These are phyloP conservation scores for Salminus brasiliensis DNA, from an alignment of 2,113 vertebrate genomes.

Conservation along the genomic window DNA sequence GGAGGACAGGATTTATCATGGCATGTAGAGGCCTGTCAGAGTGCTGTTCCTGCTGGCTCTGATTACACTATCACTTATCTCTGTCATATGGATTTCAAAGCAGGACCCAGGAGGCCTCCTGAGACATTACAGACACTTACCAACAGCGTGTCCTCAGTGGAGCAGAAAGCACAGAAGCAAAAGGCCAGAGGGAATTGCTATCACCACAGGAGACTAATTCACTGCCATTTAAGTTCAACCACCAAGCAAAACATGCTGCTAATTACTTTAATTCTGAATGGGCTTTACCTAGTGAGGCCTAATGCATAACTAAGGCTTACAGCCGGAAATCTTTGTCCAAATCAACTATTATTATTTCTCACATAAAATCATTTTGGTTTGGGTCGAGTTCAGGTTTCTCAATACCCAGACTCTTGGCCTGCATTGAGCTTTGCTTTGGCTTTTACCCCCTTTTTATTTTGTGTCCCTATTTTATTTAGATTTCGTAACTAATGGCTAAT, in stretches of 20 bases:
- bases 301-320: not conserved
- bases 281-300: not conserved
- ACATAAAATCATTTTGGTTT: not conserved
- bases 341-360: too few relatives aligned
- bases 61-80: conserved; percentile 37
- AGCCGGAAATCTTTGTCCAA: not conserved
- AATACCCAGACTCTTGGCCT: too few relatives aligned
- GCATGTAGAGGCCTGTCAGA: conserved; percentile 27
- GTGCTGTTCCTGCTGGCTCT: conserved; percentile 16
- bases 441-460: too few relatives aligned
- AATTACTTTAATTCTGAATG: conserved; percentile 1
- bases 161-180: not conserved
- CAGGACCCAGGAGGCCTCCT: conserved; percentile 21
- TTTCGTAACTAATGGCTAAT: too few relatives aligned
- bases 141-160: not conserved
- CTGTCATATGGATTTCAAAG: conserved; percentile 17
- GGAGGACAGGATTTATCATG: conserved; percentile 30
- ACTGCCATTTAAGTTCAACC: conserved; percentile 1
- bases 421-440: too few relatives aligned
- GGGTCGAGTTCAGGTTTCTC: not conserved
- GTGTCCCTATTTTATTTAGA: too few relatives aligned
- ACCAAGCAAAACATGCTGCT: not conserved
- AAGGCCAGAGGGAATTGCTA: not conserved
- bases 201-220: not conserved
- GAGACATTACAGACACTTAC: conserved; percentile 9